Evolutionary conservation across 2,797 vertebrate genomes (phyloP), one percentile per base, ranked within the genome.

Genomic region (Sebastes trivittatus): DNA sequence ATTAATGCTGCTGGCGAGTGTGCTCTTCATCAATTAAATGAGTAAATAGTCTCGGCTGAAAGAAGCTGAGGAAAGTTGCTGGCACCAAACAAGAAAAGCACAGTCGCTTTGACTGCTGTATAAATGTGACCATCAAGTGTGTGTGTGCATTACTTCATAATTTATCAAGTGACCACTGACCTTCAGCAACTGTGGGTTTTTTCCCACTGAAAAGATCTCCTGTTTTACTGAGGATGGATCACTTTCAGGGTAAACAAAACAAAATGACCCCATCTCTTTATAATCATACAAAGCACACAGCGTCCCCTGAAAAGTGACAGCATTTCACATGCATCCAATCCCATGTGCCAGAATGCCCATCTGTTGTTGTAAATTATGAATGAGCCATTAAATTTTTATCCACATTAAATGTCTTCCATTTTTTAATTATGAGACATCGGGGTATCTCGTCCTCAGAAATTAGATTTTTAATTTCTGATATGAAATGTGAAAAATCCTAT

Each of bases 281-380:
- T 86, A 90, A 90, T 91, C 78, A 88, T 49, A 83, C 86, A 94
- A 87, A 91, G 85, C 88, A 89, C 89, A 87, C 86, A 91, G n/a
- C 67, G 55, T 13, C 82, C 75, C 59, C 66, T 65, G 74, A 77
- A 82, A 88, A 91, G 77, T 85, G 86, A 93, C 82, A 81, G 76
- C 78, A 76, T 86, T 90, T 85, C 84, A 69, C 81, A 79, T 84
- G 84, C 87, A 78, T 83, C 75, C 85, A 84, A 79, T 88, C 86
- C 81, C 90, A 84, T 80, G 82, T 90, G 87, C 91, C 92, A 92
- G 80, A 86, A 89, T 89, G 91, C 93, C 96, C 95, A 96, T 97
- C 96, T 97, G 96, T 92, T 94, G 82, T 94, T 88, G 92, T 97
- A 95, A 97, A 97, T 97, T 97, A 96, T 97, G 96, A 96, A 97